Evolutionary conservation across 2,113 vertebrate genomes (phyloP).

Genomic region (Columbina picui): DNA sequence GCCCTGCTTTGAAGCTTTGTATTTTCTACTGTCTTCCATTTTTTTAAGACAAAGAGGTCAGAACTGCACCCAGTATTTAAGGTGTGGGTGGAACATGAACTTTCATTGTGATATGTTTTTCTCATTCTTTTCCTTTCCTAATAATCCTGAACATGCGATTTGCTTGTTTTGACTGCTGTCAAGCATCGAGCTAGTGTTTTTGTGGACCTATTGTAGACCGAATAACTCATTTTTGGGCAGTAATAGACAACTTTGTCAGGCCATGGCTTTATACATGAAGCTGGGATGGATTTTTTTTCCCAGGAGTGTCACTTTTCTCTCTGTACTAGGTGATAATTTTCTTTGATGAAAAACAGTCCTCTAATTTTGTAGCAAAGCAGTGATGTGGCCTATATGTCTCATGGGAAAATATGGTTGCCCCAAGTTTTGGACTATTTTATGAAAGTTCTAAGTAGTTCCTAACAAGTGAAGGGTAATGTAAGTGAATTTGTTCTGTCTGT

Average conservation of each 20-base stretch:
- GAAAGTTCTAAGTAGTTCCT: conserved; percentile 42
- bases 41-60: not conserved
- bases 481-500: conserved; percentile 24
- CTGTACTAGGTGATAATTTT: conserved; percentile 53
- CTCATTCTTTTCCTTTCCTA: not conserved
- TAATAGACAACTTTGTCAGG: not conserved
- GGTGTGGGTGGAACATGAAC: not conserved
- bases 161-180: not conserved
- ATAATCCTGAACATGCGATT: not conserved
- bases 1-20: not conserved
- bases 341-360: conserved; percentile 41
- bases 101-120: not conserved
- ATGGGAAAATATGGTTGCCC: conserved; percentile 17
- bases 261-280: not conserved
- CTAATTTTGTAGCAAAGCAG: conserved; percentile 38
- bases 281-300: conserved; percentile 17
- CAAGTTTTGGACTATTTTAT: conserved; percentile 19
- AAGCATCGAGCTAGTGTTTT: not conserved
- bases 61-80: not conserved
- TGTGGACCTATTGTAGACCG: not conserved
- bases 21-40: rapidly evolving
- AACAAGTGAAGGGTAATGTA: conserved; percentile 56
- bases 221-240: not conserved
- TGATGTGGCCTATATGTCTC: conserved; percentile 22
- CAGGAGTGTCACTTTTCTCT: conserved; percentile 15